Percentiles rank a stretch among this genome's conserved stretches.
phyloP scores from a whole-genome alignment of 2,797 vertebrate species.

The Pangasius krempfi region DNA sequence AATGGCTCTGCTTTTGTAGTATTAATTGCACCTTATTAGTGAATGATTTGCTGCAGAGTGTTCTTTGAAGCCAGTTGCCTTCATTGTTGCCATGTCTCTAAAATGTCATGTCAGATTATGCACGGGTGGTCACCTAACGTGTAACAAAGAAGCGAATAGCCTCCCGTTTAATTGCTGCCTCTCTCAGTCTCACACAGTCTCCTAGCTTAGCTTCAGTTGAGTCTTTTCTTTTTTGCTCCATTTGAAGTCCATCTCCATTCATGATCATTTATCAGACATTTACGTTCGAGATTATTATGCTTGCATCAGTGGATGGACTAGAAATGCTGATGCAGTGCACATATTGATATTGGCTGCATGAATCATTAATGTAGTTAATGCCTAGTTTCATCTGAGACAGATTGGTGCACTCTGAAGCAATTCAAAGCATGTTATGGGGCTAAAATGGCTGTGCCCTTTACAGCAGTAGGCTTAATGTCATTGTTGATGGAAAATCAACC shows the following conservation, averaged over 20 bases:
- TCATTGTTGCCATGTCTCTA: slow-evolving; percentile 47
- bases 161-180: slow-evolving; percentile 36
- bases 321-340: slow-evolving; percentile 38
- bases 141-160: slow-evolving; percentile 37
- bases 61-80: slow-evolving; percentile 40
- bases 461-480: neutral
- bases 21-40: slow-evolving; percentile 52
- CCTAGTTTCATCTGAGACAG: slow-evolving; percentile 32
- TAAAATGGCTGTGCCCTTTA: slow-evolving; percentile 11
- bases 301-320: slow-evolving; percentile 10
- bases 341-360: slow-evolving; percentile 27
- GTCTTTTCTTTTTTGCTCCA: slow-evolving; percentile 34
- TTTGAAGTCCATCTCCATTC: slow-evolving; percentile 42
- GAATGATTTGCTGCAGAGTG: slow-evolving; percentile 36
- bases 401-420: slow-evolving; percentile 10
- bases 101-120: slow-evolving; percentile 53
- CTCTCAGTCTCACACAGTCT: neutral
- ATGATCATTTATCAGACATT: slow-evolving; percentile 19
- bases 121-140: slow-evolving; percentile 30
- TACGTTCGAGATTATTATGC: slow-evolving; percentile 25
- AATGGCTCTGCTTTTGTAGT: slow-evolving; percentile 39
- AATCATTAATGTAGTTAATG: slow-evolving; percentile 44
- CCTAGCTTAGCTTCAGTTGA: slow-evolving; percentile 30
- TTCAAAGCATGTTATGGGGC: slow-evolving; percentile 3
- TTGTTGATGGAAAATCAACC: neutral